A percentile compares a stretch with the other conserved stretches of the same genome.
phyloP scores from a whole-genome alignment of 2,113 vertebrate species.

The Acinonyx jubatus region DNA sequence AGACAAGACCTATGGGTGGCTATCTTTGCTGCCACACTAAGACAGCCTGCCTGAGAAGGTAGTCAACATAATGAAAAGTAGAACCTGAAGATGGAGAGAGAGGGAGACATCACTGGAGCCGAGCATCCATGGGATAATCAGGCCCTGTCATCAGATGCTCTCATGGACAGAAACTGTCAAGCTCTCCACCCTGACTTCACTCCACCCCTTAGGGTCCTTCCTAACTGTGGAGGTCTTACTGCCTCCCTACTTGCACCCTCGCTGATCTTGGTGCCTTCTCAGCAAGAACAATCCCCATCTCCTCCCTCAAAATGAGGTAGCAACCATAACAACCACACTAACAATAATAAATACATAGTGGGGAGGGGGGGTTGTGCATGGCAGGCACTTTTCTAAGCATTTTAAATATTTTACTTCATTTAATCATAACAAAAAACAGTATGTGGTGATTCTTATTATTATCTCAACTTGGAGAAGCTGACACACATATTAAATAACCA shows the following conservation, averaged over 20 bases:
- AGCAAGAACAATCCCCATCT: too few relatives aligned
- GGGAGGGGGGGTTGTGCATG: fast-evolving
- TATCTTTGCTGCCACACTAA: background rate
- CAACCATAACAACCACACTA: background rate
- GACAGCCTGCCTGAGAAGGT: background rate
- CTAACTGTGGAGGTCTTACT: background rate
- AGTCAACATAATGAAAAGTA: background rate
- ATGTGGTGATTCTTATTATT: background rate
- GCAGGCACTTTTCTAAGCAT: background rate
- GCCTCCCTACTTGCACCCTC: fast-evolving
- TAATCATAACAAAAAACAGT: background rate
- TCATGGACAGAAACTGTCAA: background rate
- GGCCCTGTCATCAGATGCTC: background rate
- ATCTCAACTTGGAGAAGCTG: too few relatives aligned
- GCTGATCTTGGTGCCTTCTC: background rate
- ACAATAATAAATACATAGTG: background rate
- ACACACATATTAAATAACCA: background rate
- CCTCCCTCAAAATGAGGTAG: background rate
- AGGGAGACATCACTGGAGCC: background rate
- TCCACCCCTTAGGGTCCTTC: background rate
- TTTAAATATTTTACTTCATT: background rate
- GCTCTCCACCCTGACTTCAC: background rate
- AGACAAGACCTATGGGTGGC: background rate
- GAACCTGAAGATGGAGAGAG: background rate
- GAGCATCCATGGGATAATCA: background rate